phyloP scores from a whole-genome alignment of 1,140 invertebrate genomes.

The Brachionus paranguensis region DNA sequence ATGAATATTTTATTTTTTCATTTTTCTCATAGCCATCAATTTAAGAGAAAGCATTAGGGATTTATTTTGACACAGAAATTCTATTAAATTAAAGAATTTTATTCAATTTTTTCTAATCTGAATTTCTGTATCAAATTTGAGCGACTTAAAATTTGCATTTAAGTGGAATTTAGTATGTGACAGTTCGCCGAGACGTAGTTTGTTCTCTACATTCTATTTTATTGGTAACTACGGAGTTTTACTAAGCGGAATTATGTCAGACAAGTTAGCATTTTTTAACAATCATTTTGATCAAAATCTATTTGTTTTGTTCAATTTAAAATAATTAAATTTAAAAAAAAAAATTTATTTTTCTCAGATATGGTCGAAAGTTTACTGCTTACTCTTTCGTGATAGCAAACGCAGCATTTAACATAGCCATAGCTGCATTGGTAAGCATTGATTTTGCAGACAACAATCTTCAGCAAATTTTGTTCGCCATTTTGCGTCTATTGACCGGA shows the following conservation, averaged over 20 bases:
- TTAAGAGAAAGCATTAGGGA: background rate
- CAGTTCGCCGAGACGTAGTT: background rate
- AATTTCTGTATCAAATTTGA: background rate
- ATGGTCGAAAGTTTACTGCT: background rate
- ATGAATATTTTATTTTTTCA: background rate
- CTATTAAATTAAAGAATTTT: too few relatives aligned
- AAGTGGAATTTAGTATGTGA: slow-evolving; percentile 37
- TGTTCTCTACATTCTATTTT: slow-evolving; percentile 36
- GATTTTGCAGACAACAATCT: background rate
- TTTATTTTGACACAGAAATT: background rate
- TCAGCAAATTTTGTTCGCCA: slow-evolving; percentile 5
- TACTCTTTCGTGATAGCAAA: slow-evolving; percentile 16
- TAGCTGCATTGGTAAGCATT: background rate
- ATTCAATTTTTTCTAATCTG: too few relatives aligned
- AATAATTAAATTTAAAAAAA: background rate
- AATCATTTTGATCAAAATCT: background rate
- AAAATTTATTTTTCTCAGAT: slow-evolving; percentile 3
- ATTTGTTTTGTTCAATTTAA: background rate
- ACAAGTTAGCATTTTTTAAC: slow-evolving; percentile 4
- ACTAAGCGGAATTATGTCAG: slow-evolving; percentile 26
- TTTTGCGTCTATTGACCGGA: background rate
- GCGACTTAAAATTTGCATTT: background rate
- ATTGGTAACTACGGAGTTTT: slow-evolving; percentile 3
- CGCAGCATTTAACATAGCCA: background rate
- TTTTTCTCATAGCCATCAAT: background rate